Base-by-base conservation (phyloP, 2,888 invertebrate genomes). In the Drosophila mulleri region DNA sequence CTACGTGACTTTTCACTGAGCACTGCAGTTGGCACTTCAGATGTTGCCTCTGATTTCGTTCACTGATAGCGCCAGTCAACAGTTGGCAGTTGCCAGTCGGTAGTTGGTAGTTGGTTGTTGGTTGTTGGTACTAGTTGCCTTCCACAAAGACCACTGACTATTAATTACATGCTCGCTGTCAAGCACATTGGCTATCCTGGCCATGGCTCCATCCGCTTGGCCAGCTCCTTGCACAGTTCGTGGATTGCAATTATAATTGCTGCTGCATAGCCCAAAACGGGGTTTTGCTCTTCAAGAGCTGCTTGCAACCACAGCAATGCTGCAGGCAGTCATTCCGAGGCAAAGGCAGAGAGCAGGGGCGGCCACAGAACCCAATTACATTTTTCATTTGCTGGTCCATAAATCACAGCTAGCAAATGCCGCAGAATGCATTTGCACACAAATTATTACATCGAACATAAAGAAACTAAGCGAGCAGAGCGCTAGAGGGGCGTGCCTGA, bases 1-100 rank as follows among this genome's bases (percentile, higher is more conserved):
- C 73, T 77, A 85, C 84, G 89, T 85, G 89, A 88, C 87, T 85
- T 83, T 83, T 70, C 75, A 82, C 79, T 64, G 72, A 79, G 75
- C 73, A 62, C 50, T 68, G 77, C 76, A 85, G 71, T 83, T 86
- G 73, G 52, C 70, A 70, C 72, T 78, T 74, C 48, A 66, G 72
- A 73, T 83, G 72, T 73, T 56, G 66, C 50, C 42, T 66, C 64
- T 66, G 72, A 68, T 65, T 67, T 20, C 20, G 54, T 3, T 26
- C 56, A 52, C 69, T 66, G 85, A 85, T 80, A 72, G 64, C 56
- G 52, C 72, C 68, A 80, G 81, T 85, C 83, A 84, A 84, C 83
- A 84, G 88, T 88, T 85, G 86, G 82, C 83, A 75, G 29, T 14
- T 18, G n/a, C 11, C 3, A 32, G 50, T 35, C 20, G 35, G 1